Conservation (phyloP, 2,113 vertebrate genomes). For the Eclectus roratus region DNA sequence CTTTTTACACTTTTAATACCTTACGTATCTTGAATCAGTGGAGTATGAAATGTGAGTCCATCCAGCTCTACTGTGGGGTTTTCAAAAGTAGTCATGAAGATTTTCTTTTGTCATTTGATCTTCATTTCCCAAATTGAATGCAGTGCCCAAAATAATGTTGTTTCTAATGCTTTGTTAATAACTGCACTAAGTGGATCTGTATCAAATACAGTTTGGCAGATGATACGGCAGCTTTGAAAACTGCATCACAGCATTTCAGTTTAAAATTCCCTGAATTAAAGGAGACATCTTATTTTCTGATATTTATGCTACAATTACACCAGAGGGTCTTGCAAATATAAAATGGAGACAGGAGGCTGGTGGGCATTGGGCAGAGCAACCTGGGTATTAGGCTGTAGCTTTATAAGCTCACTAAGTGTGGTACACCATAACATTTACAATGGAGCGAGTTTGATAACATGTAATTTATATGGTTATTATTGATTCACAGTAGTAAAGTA, state of each 20-base stretch:
- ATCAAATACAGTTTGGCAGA: neutral
- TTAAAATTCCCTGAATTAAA: neutral
- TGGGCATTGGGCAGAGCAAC: neutral
- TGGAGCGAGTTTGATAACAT: conserved; percentile 17
- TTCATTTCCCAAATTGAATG: neutral
- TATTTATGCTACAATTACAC: neutral
- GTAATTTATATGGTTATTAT: conserved; percentile 47
- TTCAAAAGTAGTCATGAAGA: neutral
- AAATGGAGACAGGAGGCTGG: neutral
- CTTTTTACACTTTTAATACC: neutral
- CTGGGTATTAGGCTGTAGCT: neutral
- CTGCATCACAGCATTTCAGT: neutral
- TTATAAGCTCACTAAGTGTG: neutral
- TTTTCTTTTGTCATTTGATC: neutral
- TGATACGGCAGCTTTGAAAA: neutral
- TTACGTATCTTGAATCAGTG: neutral
- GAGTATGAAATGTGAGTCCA: neutral
- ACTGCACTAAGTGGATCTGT: neutral
- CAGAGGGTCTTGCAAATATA: neutral
- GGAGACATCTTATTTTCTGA: neutral
- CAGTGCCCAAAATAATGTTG: neutral
- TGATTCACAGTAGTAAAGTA: conserved; percentile 30
- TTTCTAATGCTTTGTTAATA: neutral
- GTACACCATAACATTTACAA: neutral
- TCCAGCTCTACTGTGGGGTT: neutral